phyloP scores from a whole-genome alignment of 2,797 vertebrate species.

The Natrix natrix region DNA sequence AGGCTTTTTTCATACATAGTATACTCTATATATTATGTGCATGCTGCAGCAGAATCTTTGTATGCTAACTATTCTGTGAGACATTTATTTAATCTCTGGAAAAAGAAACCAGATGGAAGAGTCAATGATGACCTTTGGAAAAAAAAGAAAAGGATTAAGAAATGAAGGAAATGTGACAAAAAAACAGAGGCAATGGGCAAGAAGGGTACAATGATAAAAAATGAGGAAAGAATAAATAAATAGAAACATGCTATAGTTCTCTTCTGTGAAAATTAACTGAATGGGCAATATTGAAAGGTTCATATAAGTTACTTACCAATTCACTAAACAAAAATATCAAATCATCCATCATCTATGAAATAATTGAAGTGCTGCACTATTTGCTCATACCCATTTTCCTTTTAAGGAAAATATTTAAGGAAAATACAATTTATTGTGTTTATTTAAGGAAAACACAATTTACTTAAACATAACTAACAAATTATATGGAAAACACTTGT shows the following conservation, averaged over 20 bases:
- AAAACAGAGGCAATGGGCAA: background rate
- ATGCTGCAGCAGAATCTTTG: background rate
- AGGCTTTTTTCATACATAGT: background rate
- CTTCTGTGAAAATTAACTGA: background rate
- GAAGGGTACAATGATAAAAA: background rate
- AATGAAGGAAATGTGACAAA: conserved; percentile 2
- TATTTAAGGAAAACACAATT: background rate
- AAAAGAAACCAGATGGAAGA: conserved; percentile 21
- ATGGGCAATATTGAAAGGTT: background rate
- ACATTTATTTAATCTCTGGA: background rate
- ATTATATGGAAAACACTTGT: background rate
- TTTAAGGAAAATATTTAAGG: no score
- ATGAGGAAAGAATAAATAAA: background rate
- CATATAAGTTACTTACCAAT: background rate
- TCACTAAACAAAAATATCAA: background rate
- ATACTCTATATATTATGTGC: background rate
- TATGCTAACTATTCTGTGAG: background rate
- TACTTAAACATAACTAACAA: background rate
- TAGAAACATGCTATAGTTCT: background rate
- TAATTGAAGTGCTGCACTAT: background rate
- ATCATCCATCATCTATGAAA: background rate
- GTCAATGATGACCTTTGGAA: background rate
- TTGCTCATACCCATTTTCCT: background rate
- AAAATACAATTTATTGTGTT: no score
- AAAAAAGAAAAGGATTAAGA: conserved; percentile 10